Percentiles rank a stretch among this genome's conserved stretches.
These are phyloP conservation scores for Phengaris arion DNA, from an alignment of 2,888 invertebrate genomes.

Conservation along the genomic window DNA sequence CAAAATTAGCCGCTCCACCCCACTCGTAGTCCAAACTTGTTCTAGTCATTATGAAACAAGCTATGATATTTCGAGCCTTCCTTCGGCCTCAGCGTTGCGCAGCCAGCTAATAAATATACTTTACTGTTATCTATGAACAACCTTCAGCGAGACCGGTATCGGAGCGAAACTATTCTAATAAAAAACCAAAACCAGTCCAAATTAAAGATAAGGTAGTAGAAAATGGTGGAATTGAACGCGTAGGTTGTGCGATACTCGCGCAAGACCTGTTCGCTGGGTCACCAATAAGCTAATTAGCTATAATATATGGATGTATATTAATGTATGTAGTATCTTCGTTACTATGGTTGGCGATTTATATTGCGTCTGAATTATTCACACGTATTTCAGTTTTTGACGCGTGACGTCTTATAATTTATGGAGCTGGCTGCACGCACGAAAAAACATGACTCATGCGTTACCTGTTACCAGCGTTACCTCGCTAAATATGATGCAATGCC, in stretches of 20 bases:
- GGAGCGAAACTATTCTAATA: conserved; percentile 76
- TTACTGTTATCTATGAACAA: conserved; percentile 75
- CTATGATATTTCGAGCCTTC: conserved; percentile 68
- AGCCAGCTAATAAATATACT: conserved; percentile 69
- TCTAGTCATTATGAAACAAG: conserved; percentile 76
- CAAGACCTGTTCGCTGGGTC: conserved; percentile 3
- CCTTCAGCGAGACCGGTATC: conserved; percentile 72
- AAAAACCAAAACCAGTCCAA: conserved; percentile 74
- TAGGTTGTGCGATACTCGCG: conserved; percentile 37
- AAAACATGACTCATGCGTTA: too few relatives aligned
- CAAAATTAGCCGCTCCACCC: conserved; percentile 55
- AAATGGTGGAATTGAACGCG: conserved; percentile 52
- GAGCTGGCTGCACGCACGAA: too few relatives aligned
- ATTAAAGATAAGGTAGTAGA: conserved; percentile 59
- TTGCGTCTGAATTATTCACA: too few relatives aligned
- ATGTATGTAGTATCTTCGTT: background rate
- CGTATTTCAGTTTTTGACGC: too few relatives aligned
- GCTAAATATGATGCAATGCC: too few relatives aligned
- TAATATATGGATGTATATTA: background rate
- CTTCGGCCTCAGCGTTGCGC: conserved; percentile 62
- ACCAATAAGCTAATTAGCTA: conserved; percentile 3
- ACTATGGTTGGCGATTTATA: background rate
- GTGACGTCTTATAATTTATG: too few relatives aligned
- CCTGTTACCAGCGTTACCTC: too few relatives aligned
- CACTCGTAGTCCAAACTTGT: conserved; percentile 62